These are phyloP conservation scores for Steatocranus sp. DNA, from an alignment of 2,797 vertebrate genomes.

Conservation along the genomic window DNA sequence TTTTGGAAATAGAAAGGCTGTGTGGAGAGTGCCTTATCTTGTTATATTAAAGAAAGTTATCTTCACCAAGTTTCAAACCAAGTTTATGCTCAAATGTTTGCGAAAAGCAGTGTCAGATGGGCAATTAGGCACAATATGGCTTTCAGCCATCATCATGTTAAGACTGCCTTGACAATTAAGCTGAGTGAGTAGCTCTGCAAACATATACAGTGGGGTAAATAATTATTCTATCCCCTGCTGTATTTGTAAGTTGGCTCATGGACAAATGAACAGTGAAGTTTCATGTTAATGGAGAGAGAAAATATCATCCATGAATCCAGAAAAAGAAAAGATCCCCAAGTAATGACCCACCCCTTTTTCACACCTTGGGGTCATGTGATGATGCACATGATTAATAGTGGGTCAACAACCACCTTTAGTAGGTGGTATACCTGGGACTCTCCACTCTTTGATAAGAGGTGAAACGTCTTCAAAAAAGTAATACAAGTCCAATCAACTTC, in stretches of 20 bases:
- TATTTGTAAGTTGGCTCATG: neutral
- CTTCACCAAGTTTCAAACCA: neutral
- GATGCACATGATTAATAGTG: neutral
- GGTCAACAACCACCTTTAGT: neutral
- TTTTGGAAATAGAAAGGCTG: neutral
- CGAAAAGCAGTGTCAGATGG: neutral
- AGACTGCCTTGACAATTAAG: neutral
- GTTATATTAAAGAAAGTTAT: neutral
- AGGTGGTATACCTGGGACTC: fast-evolving
- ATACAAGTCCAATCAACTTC: neutral
- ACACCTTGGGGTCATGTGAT: neutral
- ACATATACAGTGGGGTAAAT: neutral
- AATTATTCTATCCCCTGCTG: neutral
- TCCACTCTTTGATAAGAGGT: neutral
- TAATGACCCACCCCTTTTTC: neutral
- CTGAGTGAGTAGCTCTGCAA: neutral
- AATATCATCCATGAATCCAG: fast-evolving
- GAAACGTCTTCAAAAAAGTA: neutral
- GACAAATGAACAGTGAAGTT: neutral
- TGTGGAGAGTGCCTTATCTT: neutral
- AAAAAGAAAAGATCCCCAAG: neutral
- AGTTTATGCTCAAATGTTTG: neutral
- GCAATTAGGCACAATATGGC: neutral
- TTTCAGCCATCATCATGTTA: neutral
- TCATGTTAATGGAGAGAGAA: neutral